Conservation (phyloP, 2,888 invertebrate species). For the Ophion slaviceki region DNA sequence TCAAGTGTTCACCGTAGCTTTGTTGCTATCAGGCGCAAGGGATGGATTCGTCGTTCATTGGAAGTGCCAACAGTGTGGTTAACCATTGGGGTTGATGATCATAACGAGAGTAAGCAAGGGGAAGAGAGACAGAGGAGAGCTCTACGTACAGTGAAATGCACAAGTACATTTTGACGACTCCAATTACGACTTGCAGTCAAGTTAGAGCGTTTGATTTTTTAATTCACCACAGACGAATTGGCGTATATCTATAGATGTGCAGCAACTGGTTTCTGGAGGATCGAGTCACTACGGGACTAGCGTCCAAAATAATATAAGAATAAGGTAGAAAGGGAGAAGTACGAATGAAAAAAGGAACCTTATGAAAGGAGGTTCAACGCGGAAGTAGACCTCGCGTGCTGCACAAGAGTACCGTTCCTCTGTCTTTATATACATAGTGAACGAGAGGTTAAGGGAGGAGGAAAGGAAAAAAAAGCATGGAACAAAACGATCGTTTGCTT, state of each 20-base stretch:
- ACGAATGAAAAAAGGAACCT: slow-evolving; percentile 28
- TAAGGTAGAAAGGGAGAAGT: slow-evolving; percentile 37
- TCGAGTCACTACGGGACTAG: slow-evolving; percentile 38
- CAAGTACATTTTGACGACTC: slow-evolving; percentile 65
- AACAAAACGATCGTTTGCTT: slow-evolving; percentile 65
- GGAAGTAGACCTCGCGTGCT: slow-evolving; percentile 62
- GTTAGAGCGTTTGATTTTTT: slow-evolving; percentile 37
- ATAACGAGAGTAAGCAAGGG: slow-evolving; percentile 12
- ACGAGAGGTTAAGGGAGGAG: slow-evolving; percentile 46
- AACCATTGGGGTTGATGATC: neutral
- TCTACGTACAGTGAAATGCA: slow-evolving; percentile 21
- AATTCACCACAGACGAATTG: neutral
- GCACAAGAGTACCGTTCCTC: slow-evolving; percentile 42
- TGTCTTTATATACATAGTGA: slow-evolving; percentile 25
- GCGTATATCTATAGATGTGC: slow-evolving; percentile 7
- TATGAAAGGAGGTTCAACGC: slow-evolving; percentile 48
- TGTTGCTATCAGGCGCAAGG: slow-evolving; percentile 24
- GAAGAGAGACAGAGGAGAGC: slow-evolving; percentile 43
- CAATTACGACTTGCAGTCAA: slow-evolving; percentile 53
- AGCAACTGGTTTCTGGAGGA: slow-evolving; percentile 44
- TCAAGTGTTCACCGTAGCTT: slow-evolving; percentile 43
- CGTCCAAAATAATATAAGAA: slow-evolving; percentile 46
- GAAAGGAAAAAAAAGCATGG: slow-evolving; percentile 69
- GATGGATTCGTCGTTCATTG: neutral
- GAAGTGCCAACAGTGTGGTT: neutral